Base-by-base conservation (phyloP, 2,888 invertebrate species). In the Drosophila hawaiiensis region DNA sequence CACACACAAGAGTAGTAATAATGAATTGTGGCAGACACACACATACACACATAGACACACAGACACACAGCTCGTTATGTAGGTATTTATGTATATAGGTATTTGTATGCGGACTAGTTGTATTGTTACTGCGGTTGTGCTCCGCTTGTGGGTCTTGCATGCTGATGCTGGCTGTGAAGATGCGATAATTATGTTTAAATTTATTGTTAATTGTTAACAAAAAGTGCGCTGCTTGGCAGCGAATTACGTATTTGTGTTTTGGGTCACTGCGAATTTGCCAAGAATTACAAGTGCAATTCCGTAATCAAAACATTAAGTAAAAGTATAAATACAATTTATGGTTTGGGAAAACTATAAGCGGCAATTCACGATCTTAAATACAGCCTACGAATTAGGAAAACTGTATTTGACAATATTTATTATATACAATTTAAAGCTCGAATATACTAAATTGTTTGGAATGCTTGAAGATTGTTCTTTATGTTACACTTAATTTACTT, bases 201-300 rank as follows among this genome's bases (percentile, higher is more conserved):
- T 91, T 82, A 89, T 85, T 72, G 78, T 68, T 89, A 89, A 85
- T 89, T 89, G 90, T 78, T 35, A 66, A 65, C 79, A 89, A 84
- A 84, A 84, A 89, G 70, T 68, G 73, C 29, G 68, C 53, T 53
- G 53, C 12, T 41, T 50, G 58, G 12, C 33, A 37, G 28, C 39
- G 29, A 43, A 35, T 56, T 53, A 61, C 31, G 54, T 29, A 39
- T n/a, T 33, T 31, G 39, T 12, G 47, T 61, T 52, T 60, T 64
- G 54, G 49, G 50, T 50, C 56, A 69, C 56, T 39, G 47, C 52
- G 14, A 58, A 43, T 59, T 50, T 7, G 43, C 29, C 29, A 22
- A 12, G 35, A 49, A 60, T 55, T 28, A 33, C 49, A 43, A 50
- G 47, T 59, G 62, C 39, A 53, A 54, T 50, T 22, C 54, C 39